These are phyloP conservation scores for Dendrocincla fuliginosa DNA, from an alignment of 2,797 vertebrate genomes.

Conservation along the genomic window DNA sequence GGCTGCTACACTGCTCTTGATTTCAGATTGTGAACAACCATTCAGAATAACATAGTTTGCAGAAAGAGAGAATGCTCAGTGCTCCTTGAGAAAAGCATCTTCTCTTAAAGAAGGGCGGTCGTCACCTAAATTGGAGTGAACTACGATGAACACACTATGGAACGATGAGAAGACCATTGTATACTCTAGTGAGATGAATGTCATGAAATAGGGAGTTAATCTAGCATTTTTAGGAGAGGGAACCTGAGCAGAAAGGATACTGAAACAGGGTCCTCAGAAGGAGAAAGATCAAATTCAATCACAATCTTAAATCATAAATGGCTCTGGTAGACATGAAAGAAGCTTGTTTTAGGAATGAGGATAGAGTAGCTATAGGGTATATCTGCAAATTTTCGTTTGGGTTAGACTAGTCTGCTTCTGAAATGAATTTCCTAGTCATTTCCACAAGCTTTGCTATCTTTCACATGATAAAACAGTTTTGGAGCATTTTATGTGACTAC, in stretches of 20 bases:
- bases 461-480: neutral
- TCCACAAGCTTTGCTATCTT: neutral
- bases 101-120: neutral
- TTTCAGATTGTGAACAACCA: neutral
- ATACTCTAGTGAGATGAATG: neutral
- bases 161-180: neutral
- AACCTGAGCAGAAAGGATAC: neutral
- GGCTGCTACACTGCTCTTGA: neutral
- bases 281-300: neutral
- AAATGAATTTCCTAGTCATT: neutral
- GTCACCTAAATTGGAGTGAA: neutral
- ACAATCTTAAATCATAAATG: neutral
- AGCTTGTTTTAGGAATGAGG: neutral
- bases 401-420: neutral
- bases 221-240: neutral
- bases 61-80: neutral
- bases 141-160: neutral
- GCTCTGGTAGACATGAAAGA: neutral
- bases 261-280: neutral
- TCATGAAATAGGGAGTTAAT: neutral
- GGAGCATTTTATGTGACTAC: neutral
- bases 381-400: neutral
- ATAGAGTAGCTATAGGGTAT: neutral
- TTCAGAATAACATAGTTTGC: neutral
- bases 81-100: neutral